Percentiles rank a stretch among this genome's conserved stretches.
Evolutionary conservation across 2,888 invertebrate genomes (phyloP).

Genomic region (Steinernema hermaphroditum): DNA sequence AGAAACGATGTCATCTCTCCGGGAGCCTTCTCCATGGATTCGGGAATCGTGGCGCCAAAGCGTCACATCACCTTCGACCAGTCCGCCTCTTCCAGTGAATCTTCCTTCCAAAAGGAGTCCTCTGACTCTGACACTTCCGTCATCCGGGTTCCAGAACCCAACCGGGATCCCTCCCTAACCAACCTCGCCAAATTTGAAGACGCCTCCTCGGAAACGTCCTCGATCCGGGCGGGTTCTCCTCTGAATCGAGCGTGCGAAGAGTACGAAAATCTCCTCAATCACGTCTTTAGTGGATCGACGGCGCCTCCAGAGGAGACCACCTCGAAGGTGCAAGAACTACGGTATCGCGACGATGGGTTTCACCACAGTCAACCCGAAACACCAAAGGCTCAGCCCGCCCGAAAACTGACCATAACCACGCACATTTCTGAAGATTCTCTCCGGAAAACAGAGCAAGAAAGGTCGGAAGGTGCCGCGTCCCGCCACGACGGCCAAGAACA

Average conservation of each 20-base stretch:
- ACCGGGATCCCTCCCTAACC: not conserved
- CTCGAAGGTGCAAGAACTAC: not conserved
- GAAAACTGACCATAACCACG: not conserved
- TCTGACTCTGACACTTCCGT: not conserved
- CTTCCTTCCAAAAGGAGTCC: conserved; percentile 3
- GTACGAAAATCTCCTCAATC: not conserved
- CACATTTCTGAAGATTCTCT: not conserved
- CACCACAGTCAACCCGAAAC: not conserved
- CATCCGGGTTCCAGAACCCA: not conserved
- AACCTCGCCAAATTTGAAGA: conserved; percentile 1
- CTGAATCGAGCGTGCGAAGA: not conserved
- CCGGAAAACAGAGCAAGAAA: not conserved
- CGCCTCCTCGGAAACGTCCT: not conserved
- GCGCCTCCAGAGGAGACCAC: not conserved
- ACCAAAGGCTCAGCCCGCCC: not conserved
- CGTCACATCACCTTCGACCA: not conserved
- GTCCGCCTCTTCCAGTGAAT: not conserved
- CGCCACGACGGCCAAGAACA: not conserved
- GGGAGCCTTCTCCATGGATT: conserved; percentile 3
- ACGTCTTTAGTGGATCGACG: not conserved
- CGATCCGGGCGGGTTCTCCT: not conserved
- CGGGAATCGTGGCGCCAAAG: conserved; percentile 7
- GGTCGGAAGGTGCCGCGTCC: not conserved
- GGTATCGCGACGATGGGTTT: not conserved
- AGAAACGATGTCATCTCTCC: not conserved